phyloP scores from a whole-genome alignment of 1,140 invertebrate species.

The Lasioglossum baleicum region DNA sequence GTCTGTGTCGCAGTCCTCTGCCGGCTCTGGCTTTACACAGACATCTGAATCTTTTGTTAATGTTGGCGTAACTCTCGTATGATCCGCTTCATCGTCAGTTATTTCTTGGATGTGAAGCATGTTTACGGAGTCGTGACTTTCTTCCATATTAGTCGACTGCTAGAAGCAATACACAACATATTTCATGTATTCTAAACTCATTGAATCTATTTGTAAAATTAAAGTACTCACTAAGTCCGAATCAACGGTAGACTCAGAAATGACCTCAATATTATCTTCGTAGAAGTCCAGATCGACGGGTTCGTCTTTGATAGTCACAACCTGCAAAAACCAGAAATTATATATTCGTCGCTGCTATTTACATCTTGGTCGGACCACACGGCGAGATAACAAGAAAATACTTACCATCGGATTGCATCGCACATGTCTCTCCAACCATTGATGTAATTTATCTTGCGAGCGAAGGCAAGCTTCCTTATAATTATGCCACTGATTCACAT shows the following conservation, averaged over 20 bases:
- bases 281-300: conserved; percentile 68
- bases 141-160: background rate
- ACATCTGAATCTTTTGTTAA: conserved; percentile 12
- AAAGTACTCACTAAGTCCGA: conserved; percentile 59
- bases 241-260: conserved; percentile 53
- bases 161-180: background rate
- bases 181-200: background rate
- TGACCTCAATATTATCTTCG: conserved; percentile 59
- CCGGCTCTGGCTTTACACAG: conserved; percentile 54
- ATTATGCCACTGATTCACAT: conserved; percentile 76
- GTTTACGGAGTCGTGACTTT: background rate
- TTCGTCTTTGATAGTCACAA: conserved; percentile 71
- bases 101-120: conserved; percentile 8
- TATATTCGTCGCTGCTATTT: background rate
- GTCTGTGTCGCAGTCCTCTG: conserved; percentile 65
- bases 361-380: background rate
- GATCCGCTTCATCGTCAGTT: conserved; percentile 14
- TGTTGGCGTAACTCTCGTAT: background rate
- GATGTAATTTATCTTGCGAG: conserved; percentile 75
- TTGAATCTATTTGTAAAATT: background rate
- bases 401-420: conserved; percentile 37
- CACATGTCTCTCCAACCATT: conserved; percentile 71
- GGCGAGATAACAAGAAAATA: background rate
- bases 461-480: conserved; percentile 76
- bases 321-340: conserved; percentile 9